These are phyloP conservation scores for Mormyrus hasselquistii DNA, from an alignment of 2,797 vertebrate genomes.

Conservation along the genomic window DNA sequence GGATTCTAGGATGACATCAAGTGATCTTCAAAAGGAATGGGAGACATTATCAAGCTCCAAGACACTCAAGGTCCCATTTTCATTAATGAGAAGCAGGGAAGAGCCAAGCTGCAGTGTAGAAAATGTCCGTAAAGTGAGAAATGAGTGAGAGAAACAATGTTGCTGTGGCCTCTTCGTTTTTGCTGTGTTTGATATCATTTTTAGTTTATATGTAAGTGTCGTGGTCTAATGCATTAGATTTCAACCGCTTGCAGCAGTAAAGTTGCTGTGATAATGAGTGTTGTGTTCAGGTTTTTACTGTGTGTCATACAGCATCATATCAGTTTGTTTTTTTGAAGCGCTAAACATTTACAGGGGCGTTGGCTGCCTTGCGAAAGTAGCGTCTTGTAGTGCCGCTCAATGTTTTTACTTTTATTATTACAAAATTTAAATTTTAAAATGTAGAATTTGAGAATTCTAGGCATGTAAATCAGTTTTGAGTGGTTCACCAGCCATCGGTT, in stretches of 20 bases:
- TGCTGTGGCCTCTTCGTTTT: neutral
- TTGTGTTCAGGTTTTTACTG: neutral
- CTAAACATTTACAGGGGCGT: neutral
- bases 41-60: neutral
- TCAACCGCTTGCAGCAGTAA: neutral
- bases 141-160: neutral
- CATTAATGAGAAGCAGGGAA: neutral
- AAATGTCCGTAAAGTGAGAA: neutral
- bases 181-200: neutral
- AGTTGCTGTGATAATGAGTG: neutral
- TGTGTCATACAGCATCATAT: neutral
- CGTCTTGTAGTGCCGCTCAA: neutral
- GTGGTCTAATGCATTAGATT: neutral
- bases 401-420: neutral
- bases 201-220: neutral
- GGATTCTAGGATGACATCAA: neutral
- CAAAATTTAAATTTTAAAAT: neutral
- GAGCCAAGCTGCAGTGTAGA: neutral
- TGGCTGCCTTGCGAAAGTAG: neutral
- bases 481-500: neutral
- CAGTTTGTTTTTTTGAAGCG: neutral
- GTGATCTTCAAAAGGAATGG: neutral
- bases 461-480: neutral
- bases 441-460: neutral
- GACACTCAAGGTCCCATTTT: neutral